phyloP scores from a whole-genome alignment of 2,888 invertebrate genomes.

The Cataglyphis altisquamis region DNA sequence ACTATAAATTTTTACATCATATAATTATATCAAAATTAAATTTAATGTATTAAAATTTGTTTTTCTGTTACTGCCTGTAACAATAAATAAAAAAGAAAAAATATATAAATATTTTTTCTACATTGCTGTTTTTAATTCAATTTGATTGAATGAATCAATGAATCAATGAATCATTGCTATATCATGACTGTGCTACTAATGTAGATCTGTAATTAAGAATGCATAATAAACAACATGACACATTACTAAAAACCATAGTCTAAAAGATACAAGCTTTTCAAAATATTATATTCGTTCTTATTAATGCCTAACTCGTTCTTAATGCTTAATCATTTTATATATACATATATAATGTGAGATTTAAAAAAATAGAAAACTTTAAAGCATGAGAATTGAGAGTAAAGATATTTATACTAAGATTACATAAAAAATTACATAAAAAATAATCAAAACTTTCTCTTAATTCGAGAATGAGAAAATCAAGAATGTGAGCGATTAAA shows the following conservation, averaged over 20 bases:
- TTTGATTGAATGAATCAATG: conserved; percentile 64
- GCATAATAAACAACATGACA: neutral
- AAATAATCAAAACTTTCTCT: neutral
- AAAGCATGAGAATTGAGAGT: neutral
- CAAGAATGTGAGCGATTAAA: neutral
- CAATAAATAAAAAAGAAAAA: neutral
- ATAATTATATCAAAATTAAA: neutral
- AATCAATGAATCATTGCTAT: conserved; percentile 72
- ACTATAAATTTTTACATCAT: neutral
- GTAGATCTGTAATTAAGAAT: conserved; percentile 13
- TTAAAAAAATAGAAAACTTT: neutral
- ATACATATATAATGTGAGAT: neutral
- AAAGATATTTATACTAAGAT: neutral
- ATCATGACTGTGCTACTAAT: conserved; percentile 58
- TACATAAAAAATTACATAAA: neutral
- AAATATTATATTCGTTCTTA: neutral
- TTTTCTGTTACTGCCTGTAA: neutral
- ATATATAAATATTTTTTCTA: neutral
- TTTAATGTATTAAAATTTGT: neutral
- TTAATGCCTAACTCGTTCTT: neutral
- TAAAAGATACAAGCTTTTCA: neutral
- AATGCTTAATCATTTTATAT: neutral
- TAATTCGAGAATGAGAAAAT: neutral
- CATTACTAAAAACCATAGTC: neutral
- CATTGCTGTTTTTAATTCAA: conserved; percentile 63